Conservation (phyloP, 2,797 vertebrate genomes). For the Mareca strepera region DNA sequence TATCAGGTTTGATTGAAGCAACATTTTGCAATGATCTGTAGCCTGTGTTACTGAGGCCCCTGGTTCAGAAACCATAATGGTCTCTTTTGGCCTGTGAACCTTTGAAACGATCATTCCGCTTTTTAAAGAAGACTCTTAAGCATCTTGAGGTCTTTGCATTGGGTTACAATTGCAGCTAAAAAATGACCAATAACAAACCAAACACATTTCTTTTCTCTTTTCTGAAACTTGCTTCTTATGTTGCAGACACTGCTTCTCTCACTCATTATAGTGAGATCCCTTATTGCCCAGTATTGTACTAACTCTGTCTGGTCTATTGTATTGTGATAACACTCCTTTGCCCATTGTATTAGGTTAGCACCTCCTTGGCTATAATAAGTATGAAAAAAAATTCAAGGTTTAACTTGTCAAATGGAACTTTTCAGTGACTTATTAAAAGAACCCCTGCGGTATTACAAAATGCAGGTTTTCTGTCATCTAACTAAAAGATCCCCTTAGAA, state of each 20-base stretch:
- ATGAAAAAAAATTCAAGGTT: slow-evolving; percentile 68
- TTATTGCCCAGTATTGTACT: slow-evolving; percentile 66
- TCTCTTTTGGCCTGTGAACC: slow-evolving; percentile 24
- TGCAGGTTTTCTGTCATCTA: slow-evolving; percentile 67
- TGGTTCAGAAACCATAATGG: not conserved
- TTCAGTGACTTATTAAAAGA: slow-evolving; percentile 76
- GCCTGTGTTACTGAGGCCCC: not conserved
- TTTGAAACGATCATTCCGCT: slow-evolving; percentile 22
- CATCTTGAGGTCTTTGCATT: not conserved
- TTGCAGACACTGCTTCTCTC: slow-evolving; percentile 43
- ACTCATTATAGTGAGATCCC: slow-evolving; percentile 57
- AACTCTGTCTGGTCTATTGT: slow-evolving; percentile 66
- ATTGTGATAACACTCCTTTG: slow-evolving; percentile 61
- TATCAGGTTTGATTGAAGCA: not conserved
- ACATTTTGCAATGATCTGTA: not conserved
- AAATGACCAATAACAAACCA: slow-evolving; percentile 54
- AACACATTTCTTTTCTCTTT: slow-evolving; percentile 38
- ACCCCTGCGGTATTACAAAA: slow-evolving; percentile 73
- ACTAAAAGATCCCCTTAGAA: slow-evolving; percentile 70
- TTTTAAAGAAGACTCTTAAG: slow-evolving; percentile 35
- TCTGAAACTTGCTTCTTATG: slow-evolving; percentile 60
- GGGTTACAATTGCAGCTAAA: slow-evolving; percentile 38
- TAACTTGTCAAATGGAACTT: slow-evolving; percentile 73
- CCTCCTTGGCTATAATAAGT: slow-evolving; percentile 76
- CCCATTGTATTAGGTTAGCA: slow-evolving; percentile 72